A percentile compares a stretch with the other conserved stretches of the same genome.
These are phyloP conservation scores for Falco peregrinus DNA, from an alignment of 2,797 vertebrate genomes.

Conservation along the genomic window DNA sequence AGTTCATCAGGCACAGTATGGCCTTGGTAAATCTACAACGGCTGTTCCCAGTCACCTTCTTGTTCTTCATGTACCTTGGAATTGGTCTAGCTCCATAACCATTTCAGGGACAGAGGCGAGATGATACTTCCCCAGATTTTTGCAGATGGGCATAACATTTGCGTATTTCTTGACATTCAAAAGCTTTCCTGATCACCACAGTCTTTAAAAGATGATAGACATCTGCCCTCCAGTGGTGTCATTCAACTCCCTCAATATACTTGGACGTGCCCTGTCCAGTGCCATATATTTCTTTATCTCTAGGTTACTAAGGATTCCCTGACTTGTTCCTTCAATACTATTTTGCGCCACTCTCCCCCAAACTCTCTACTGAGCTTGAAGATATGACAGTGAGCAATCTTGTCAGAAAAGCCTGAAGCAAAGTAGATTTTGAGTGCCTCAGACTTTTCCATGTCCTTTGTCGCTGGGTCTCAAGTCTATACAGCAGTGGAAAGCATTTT, in stretches of 20 bases:
- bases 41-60: not conserved
- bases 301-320: not conserved
- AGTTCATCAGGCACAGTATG: not conserved
- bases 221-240: not conserved
- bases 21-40: not conserved
- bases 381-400: not conserved
- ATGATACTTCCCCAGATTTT: not conserved
- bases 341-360: not conserved
- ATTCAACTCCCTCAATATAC: not conserved
- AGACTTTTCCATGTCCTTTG: not conserved
- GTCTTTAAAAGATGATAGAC: not conserved
- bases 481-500: not conserved
- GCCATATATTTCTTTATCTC: not conserved
- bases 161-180: not conserved
- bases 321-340: not conserved
- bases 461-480: not conserved
- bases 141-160: not conserved
- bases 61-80: not conserved
- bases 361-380: not conserved
- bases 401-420: not conserved
- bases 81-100: not conserved
- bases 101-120: not conserved
- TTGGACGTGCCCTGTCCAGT: not conserved
- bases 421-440: not conserved
- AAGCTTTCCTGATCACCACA: not conserved